Base-by-base conservation (phyloP, 1,140 invertebrate species). In the Drosophila ogumai region DNA sequence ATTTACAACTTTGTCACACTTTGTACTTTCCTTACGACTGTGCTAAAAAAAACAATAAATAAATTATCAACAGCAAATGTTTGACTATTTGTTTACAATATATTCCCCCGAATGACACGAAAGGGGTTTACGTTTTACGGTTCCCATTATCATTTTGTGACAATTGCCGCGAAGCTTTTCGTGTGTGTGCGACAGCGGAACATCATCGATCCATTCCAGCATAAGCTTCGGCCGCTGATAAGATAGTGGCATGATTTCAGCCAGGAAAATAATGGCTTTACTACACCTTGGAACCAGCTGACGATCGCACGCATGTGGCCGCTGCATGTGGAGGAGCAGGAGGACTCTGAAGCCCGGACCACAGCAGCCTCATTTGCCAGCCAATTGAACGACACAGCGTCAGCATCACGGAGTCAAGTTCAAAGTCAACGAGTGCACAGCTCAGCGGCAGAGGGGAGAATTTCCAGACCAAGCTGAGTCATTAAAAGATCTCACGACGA, bases 181-280 rank as follows among this genome's bases (percentile, higher is more conserved):
- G 32, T 6, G 40, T 31, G 46, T 12, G 28, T 22, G 31, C 17
- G 38, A 32, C 55, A 44, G 36, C 40, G 34, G 19, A 41, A 49
- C 46, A 31, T 43, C 40, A 31, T 43, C 28, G 50, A 72, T 69
- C 73, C 52, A 84, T 64, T 76, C 44, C 15, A 69, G 43, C 64
- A 75, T 79, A 69, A 46, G 61, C 56, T 69, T 54, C 34, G 60
- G 31, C 36, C 57, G 43, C 44, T 78, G 84, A 88, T 88, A 81
- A 88, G 84, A 88, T 81, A 75, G 73, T 81, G 77, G 68, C 61
- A 84, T 84, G 76, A 80, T 81, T 79, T 50, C 12, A 43, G 41
- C 55, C 55, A 46, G 22, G 31, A 28, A 47, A 40, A 46, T 34
- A 40, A 56, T 36, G 55, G 41, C 54, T 22, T 34, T 36, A 64